Conservation (phyloP, 2,888 invertebrate species). For the Eupithecia insigniata region DNA sequence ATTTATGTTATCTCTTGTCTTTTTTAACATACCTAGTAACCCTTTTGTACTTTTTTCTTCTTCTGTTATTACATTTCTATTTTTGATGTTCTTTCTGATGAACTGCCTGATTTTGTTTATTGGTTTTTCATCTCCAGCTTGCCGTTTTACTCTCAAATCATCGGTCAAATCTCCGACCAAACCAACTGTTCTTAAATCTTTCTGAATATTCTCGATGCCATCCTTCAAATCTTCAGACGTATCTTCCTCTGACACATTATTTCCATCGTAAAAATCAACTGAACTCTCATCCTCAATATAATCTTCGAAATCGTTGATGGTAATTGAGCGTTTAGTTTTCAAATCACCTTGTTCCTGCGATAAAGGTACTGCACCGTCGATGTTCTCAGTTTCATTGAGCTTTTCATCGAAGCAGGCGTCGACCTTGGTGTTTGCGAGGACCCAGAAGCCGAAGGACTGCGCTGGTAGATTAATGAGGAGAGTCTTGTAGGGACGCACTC, state of each 20-base stretch:
- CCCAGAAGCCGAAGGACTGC: slow-evolving; percentile 90
- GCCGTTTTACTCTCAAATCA: slow-evolving; percentile 53
- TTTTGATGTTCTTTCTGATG: slow-evolving; percentile 43
- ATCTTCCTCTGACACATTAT: slow-evolving; percentile 38
- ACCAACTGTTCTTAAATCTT: slow-evolving; percentile 57
- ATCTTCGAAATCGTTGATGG: slow-evolving; percentile 48
- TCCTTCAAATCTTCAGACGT: slow-evolving; percentile 49
- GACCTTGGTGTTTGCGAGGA: slow-evolving; percentile 86
- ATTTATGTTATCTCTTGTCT: slow-evolving; percentile 41
- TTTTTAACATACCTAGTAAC: slow-evolving; percentile 49
- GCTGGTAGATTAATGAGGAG: slow-evolving; percentile 86
- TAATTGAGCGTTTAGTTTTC: slow-evolving; percentile 57
- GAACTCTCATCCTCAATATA: slow-evolving; percentile 42
- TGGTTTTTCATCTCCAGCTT: slow-evolving; percentile 44
- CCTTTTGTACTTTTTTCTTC: slow-evolving; percentile 48
- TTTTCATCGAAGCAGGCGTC: slow-evolving; percentile 76
- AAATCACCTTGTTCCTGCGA: slow-evolving; percentile 47
- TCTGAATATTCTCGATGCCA: slow-evolving; percentile 57
- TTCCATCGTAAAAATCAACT: slow-evolving; percentile 47
- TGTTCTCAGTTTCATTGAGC: slow-evolving; percentile 41
- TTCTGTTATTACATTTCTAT: slow-evolving; percentile 37
- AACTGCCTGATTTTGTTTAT: slow-evolving; percentile 42
- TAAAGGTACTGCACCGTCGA: slow-evolving; percentile 36
- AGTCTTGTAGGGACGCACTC: slow-evolving; percentile 79
- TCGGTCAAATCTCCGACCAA: slow-evolving; percentile 44